phyloP scores from a whole-genome alignment of 1,140 invertebrate species.

The Chrysomallon squamiferum region DNA sequence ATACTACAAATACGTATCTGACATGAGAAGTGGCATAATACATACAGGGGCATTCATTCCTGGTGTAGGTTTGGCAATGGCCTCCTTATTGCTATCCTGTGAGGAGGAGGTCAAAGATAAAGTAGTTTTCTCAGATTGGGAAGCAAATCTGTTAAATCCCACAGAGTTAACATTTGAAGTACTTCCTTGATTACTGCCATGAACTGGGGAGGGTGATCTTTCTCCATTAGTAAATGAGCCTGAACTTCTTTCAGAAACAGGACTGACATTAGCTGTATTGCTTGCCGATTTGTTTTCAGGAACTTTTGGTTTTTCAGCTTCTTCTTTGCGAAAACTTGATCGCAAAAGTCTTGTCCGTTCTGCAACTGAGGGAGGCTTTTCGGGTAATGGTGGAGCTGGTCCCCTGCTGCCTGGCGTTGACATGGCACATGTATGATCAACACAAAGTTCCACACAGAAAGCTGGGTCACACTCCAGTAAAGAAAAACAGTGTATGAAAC shows the following conservation, averaged over 20 bases:
- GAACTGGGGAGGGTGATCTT: constrained; percentile 28
- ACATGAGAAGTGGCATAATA: too few species aligned
- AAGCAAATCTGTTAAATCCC: too few species aligned
- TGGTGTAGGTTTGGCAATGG: too few species aligned
- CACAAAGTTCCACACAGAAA: too few species aligned
- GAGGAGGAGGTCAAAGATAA: too few species aligned
- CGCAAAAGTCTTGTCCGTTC: constrained; percentile 45
- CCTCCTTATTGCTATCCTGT: constrained; percentile 6
- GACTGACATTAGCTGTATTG: constrained; percentile 9
- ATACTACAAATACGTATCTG: too few species aligned
- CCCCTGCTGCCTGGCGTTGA: constrained; percentile 22
- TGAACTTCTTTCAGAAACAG: constrained; percentile 18
- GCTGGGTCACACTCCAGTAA: too few species aligned
- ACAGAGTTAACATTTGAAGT: too few species aligned
- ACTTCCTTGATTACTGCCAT: neutral
- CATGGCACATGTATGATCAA: neutral
- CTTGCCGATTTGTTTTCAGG: constrained; percentile 18
- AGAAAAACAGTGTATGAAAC: too few species aligned
- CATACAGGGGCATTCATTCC: too few species aligned
- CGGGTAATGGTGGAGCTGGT: constrained; percentile 46
- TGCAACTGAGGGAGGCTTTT: constrained; percentile 49
- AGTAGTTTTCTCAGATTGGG: too few species aligned
- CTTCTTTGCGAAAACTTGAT: constrained; percentile 47
- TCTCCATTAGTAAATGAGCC: constrained; percentile 21
- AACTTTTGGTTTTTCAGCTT: constrained; percentile 39